A percentile compares a stretch with the other conserved stretches of the same genome.
Conservation (phyloP, 2,888 invertebrate genomes). For the Acrocyrtus sp. region DNA sequence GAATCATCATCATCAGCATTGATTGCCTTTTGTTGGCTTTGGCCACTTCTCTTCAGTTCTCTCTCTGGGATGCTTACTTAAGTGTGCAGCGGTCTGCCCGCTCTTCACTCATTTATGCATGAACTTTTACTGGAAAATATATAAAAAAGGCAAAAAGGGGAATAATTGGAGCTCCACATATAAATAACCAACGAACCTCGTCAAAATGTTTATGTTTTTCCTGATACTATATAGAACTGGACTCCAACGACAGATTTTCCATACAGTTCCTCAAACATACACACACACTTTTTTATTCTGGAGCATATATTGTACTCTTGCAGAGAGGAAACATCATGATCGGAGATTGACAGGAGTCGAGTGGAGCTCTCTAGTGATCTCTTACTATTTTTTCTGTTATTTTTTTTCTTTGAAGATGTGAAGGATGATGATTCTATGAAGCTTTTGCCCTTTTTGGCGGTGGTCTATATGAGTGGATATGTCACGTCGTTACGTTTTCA, state of each 20-base stretch:
- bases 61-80: no score
- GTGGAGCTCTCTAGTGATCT: slow-evolving; percentile 25
- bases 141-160: slow-evolving; percentile 33
- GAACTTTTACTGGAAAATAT: not conserved
- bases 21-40: slow-evolving; percentile 4
- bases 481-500: not conserved
- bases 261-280: no score
- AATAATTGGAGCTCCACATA: slow-evolving; percentile 52
- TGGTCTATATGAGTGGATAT: not conserved
- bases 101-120: not conserved
- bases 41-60: not conserved
- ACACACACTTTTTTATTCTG: no score
- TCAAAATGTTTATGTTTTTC: slow-evolving; percentile 55
- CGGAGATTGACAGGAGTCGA: slow-evolving; percentile 27
- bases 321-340: no score
- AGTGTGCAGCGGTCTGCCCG: not conserved
- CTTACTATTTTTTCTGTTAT: slow-evolving; percentile 5
- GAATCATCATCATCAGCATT: slow-evolving; percentile 17
- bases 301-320: no score
- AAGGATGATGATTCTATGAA: slow-evolving; percentile 20
- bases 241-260: no score
- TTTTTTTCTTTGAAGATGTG: slow-evolving; percentile 1
- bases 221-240: no score
- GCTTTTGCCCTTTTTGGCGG: slow-evolving; percentile 12
- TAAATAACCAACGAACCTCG: slow-evolving; percentile 53